Evolutionary conservation across 1,140 invertebrate genomes (phyloP), one percentile per base, ranked within the genome.

Genomic region (Forficula auricularia): DNA sequence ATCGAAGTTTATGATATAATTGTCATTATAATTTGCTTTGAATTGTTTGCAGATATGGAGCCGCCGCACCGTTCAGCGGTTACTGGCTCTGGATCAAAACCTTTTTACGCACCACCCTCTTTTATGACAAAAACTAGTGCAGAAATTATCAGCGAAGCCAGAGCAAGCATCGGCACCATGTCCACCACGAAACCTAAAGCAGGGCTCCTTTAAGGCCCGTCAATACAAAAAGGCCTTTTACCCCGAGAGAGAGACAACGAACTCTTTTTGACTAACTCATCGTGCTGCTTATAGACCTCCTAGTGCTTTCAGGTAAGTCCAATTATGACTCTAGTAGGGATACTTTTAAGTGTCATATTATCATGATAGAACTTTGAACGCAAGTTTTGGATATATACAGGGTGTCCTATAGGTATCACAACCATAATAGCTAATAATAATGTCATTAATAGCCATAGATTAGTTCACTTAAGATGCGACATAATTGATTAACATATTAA

Each of bases 71-170:
- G 10, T 10, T 27, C 22, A 6, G 39, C 39, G 15, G 8, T 19
- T 13, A 16, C 12, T 12, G 18, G 22, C 14, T 9, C 13, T 13
- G 9, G 35, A 6, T 27, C 43, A 6, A 20, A 50, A 19, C 61
- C 63, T 30, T 66, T 66, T 48, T 66, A 66, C 51, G 57, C 54
- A 15, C 58, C 62, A 6, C 62, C 64, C 0, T 63, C 64, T 37
- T 52, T 55, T 13, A 52, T 56, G 31, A 63, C 52, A 18, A 77
- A 77, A 55, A 81, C 77, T 1, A 78, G 75, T 14, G 73, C 77
- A 0, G 76, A 84, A 56, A 82, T 84, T 45, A 82, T 85, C 39
- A 80, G 71, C 52, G 80, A 83, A 64, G 80, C 82, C 0, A 66
- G 76, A 47, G 69, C 71, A 19, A 69, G 70, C 20, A 65, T 73